phyloP scores from a whole-genome alignment of 1,140 invertebrate genomes.

The Cotesia glomerata region DNA sequence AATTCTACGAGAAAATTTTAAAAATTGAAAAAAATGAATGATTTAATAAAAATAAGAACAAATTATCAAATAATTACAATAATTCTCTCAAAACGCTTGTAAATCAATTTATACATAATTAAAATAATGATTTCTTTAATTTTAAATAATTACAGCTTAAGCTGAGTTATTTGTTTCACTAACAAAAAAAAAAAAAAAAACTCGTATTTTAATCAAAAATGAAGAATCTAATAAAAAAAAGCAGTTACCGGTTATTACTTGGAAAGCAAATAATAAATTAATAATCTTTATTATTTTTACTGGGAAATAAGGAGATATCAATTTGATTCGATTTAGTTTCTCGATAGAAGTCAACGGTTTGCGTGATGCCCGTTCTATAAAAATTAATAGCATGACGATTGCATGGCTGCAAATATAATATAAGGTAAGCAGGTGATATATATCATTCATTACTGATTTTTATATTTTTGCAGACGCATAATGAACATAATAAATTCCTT shows the following conservation, averaged over 20 bases:
- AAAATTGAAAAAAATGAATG: no score
- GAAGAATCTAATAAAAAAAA: not conserved
- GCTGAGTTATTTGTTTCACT: no score
- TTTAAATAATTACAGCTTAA: no score
- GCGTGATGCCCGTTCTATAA: constrained; percentile 15
- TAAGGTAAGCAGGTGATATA: not conserved
- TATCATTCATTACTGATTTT: not conserved
- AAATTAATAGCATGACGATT: constrained; percentile 16
- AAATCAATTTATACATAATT: no score
- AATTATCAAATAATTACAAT: no score
- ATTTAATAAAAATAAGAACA: no score
- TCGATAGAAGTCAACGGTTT: constrained; percentile 14
- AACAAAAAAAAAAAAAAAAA: no score
- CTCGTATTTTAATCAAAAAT: no score
- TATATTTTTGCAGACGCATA: not conserved
- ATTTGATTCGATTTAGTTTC: constrained; percentile 14
- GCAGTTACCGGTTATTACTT: not conserved
- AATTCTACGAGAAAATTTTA: no score
- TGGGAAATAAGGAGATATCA: not conserved
- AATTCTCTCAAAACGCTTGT: no score
- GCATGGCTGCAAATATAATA: not conserved
- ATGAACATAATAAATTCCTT: no score
- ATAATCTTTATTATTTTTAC: not conserved
- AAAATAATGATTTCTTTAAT: no score
- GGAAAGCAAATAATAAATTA: not conserved